Evolutionary conservation across 2,113 vertebrate species (phyloP).

Genomic region (Archilochus colubris): DNA sequence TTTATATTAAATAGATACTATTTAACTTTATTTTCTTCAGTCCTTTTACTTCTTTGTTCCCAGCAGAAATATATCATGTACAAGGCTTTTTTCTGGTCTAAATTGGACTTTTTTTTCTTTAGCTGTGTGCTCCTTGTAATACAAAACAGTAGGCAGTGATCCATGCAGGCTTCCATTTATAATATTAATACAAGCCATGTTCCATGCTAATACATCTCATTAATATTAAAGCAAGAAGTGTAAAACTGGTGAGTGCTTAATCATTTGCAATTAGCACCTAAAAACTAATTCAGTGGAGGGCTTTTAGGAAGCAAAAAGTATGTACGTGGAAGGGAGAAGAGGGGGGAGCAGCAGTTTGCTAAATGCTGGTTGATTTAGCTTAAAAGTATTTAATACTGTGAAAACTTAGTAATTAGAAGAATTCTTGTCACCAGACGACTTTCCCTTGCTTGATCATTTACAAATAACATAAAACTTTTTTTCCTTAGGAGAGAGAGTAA

Average conservation of each 20-base stretch:
- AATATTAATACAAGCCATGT: conserved; percentile 81
- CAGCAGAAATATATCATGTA: conserved; percentile 46
- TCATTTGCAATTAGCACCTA: conserved; percentile 83
- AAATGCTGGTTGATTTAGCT: conserved; percentile 77
- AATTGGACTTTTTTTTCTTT: conserved; percentile 70
- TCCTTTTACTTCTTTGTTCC: conserved; percentile 51
- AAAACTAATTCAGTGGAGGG: conserved; percentile 78
- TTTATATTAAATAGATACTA: conserved; percentile 57
- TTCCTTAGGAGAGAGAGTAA: conserved; percentile 33
- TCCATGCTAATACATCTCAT: conserved; percentile 80
- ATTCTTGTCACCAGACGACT: conserved; percentile 70
- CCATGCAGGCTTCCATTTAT: conserved; percentile 81
- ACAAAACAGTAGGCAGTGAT: conserved; percentile 76
- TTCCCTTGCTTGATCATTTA: conserved; percentile 65
- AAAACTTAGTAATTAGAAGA: conserved; percentile 76
- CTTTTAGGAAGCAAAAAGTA: conserved; percentile 69
- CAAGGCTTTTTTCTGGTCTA: conserved; percentile 48
- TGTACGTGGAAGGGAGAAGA: conserved; percentile 9
- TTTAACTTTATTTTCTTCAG: conserved; percentile 67
- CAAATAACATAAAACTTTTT: conserved; percentile 62
- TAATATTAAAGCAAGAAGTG: conserved; percentile 83
- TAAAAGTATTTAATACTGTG: conserved; percentile 73
- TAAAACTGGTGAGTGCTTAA: conserved; percentile 81
- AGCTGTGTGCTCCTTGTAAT: conserved; percentile 65
- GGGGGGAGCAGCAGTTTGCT: conserved; percentile 53